Evolutionary conservation across 2,797 vertebrate species (phyloP), one percentile per base, ranked within the genome.

Genomic region (Manis javanica): DNA sequence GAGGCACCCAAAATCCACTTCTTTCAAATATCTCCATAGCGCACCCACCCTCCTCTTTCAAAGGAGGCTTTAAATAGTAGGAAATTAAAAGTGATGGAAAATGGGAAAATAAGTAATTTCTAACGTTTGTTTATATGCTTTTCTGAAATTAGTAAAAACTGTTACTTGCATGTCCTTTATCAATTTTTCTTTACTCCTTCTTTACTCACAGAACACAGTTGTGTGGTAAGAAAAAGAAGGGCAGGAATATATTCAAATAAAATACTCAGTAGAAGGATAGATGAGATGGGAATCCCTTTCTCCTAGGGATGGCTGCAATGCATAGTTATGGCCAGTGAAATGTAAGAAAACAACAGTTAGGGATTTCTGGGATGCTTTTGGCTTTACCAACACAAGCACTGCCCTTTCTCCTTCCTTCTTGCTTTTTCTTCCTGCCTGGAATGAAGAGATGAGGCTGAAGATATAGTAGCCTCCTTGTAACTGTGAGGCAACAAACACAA

Each of bases 121-220:
- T 21, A 69, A 39, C 7, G 68, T 46, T 83, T 49, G 93, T 87
- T 91, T 69, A n/a, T 51, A 78, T 71, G 87, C 55, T 96, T 86
- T 68, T 78, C 7, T 55, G 59, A 94, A 97, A 75, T 79, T 77
- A 71, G 23, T 77, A 86, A 81, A 31, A 87, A 61, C 26, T 64
- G 42, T 9, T 77, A 63, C 12, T 31, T 72, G 15, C 46, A 24
- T 24, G n/a, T 11, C 31, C 18, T 68, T 69, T 59, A 53, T 71
- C n/a, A 61, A 39, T 26, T 51, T 86, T 5, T 26, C 7, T 15
- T 71, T 77, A 18, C 31, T 63, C 8, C 16, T 92, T 74, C 53
- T 64, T 64, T 37, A 71, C 49, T 95, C 51, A 90, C 11, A 85
- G 24, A 61, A 49, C 42, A 29, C 23, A 16, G 37, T 21, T 21